Evolutionary conservation across 2,797 vertebrate species (phyloP), one percentile per base, ranked within the genome.

Genomic region (Danio kyathit): DNA sequence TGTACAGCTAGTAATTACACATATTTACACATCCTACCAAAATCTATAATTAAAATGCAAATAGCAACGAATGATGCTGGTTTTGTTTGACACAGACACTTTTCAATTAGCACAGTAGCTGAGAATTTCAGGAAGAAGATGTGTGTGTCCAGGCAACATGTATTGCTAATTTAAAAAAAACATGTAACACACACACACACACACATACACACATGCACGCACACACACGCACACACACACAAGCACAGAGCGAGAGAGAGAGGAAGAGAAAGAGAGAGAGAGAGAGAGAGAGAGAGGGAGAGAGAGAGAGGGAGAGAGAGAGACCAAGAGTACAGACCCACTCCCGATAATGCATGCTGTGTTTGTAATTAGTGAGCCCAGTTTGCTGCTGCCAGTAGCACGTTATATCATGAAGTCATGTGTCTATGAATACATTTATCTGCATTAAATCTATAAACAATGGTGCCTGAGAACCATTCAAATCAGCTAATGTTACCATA

Each of bases 31-130:
- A 40, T 51, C 10, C 41, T 29, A 7, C 9, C 9, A 51, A 75
- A 61, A 76, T 43, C n/a, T 40, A n/a, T 81, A 79, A 79, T 80
- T 77, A 76, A 81, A 72, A 19, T 13, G 61, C 48, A 43, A 83
- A 84, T 80, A 84, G 21, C 13, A 16, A 48, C 38, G 17, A 40
- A 12, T 69, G 41, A 64, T 59, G 38, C 71, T 73, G 46, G 61
- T 60, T 16, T 61, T 38, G 56, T 44, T 70, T 44, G 59, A 48
- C 64, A 82, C 29, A 79, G n/a, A 56, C 52, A 61, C 76, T 65
- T 54, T 79, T 54, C 41, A 80, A 83, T 76, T 78, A 81, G 57
- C 76, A 78, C 54, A 77, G 41, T 56, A 66, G 64, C 59, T 75
- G 19, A 66, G 29, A 46, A 64, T 64, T 76, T 76, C 38, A 63